These are phyloP conservation scores for Nannobrachium achirus DNA, from an alignment of 2,113 vertebrate species.

Conservation along the genomic window DNA sequence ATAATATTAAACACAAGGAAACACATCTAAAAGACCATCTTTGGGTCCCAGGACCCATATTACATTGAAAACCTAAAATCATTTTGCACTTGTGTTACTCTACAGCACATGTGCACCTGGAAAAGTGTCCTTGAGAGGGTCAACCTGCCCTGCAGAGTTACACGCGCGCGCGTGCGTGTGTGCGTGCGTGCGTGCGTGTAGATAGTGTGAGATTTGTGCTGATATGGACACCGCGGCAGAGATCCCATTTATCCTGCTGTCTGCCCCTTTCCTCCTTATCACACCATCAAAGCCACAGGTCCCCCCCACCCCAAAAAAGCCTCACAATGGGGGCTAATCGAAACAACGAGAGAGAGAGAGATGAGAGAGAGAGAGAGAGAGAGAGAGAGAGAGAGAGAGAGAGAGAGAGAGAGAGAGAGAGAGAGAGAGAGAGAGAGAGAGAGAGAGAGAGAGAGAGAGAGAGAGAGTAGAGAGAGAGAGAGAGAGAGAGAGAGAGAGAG, in stretches of 20 bases:
- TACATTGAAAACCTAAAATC: too few species aligned
- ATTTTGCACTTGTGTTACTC: too few species aligned
- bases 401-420: not conserved
- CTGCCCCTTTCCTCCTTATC: slow-evolving; percentile 54
- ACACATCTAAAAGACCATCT: too few species aligned
- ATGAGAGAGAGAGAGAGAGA: not conserved
- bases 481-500: not conserved
- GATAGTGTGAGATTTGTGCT: slow-evolving; percentile 62
- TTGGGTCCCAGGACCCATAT: too few species aligned
- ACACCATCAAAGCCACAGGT: slow-evolving; percentile 61
- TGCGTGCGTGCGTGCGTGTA: slow-evolving; percentile 13
- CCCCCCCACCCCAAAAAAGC: slow-evolving; percentile 51
- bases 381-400: not conserved
- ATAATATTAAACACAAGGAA: too few species aligned
- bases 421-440: not conserved
- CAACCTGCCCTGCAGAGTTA: slow-evolving; percentile 2
- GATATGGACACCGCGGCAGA: slow-evolving; percentile 64
- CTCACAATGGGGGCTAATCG: slow-evolving; percentile 50
- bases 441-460: slow-evolving; percentile 4
- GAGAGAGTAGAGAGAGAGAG: too few species aligned
- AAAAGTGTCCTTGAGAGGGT: slow-evolving; percentile 46
- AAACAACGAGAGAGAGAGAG: slow-evolving; percentile 36
- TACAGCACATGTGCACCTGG: not conserved
- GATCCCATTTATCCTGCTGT: slow-evolving; percentile 59
- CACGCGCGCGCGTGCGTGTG: not conserved